These are phyloP conservation scores for Drosophila pseudotalamancana DNA, from an alignment of 2,888 invertebrate species.

Conservation along the genomic window DNA sequence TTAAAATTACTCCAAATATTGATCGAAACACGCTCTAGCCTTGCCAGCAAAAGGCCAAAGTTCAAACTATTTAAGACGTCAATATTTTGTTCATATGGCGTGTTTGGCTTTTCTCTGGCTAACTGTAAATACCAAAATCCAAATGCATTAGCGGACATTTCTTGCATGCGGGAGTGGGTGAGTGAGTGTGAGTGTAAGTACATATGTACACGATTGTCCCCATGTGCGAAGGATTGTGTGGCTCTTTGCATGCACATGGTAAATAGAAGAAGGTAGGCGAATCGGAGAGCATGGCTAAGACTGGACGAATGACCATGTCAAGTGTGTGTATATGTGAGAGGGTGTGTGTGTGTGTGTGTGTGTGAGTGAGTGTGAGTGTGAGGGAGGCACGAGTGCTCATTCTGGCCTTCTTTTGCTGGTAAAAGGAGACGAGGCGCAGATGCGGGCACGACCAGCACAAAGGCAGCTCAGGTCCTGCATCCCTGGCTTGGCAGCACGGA, in stretches of 20 bases:
- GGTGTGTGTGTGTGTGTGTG: too few species aligned
- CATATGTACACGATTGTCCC: not conserved
- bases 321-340: too few species aligned
- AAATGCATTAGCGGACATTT: slow-evolving; percentile 63
- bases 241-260: slow-evolving; percentile 53
- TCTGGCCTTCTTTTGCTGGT: slow-evolving; percentile 27
- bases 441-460: slow-evolving; percentile 38
- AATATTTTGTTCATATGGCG: slow-evolving; percentile 20
- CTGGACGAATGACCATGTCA: slow-evolving; percentile 69
- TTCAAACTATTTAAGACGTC: slow-evolving; percentile 37
- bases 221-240: slow-evolving; percentile 17
- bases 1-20: slow-evolving; percentile 5
- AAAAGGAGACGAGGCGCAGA: slow-evolving; percentile 11
- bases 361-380: too few species aligned
- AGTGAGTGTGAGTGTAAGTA: not conserved
- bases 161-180: not conserved
- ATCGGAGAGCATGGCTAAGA: slow-evolving; percentile 14
- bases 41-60: slow-evolving; percentile 48
- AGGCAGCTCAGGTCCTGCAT: slow-evolving; percentile 13
- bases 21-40: not conserved
- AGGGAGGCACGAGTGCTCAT: too few species aligned
- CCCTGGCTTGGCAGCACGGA: not conserved
- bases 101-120: slow-evolving; percentile 23
- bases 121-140: slow-evolving; percentile 65
- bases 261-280: slow-evolving; percentile 34